Conservation (phyloP, 1,140 invertebrate species). For the Drosophila lini region DNA sequence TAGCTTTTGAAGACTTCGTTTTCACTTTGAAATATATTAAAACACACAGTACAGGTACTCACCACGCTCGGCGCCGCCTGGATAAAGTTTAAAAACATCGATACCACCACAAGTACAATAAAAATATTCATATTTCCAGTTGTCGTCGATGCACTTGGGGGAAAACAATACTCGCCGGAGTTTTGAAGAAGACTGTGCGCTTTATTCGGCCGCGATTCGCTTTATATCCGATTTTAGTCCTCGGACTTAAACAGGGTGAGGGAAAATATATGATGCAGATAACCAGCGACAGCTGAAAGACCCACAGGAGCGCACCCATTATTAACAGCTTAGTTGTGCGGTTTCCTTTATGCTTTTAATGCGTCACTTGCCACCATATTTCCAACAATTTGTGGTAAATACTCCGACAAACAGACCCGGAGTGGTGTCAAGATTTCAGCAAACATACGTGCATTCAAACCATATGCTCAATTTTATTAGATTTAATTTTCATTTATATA, state of each 20-base stretch:
- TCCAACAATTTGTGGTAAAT: slow-evolving; percentile 78
- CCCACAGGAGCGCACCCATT: slow-evolving; percentile 43
- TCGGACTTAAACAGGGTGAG: slow-evolving; percentile 56
- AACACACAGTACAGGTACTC: neutral
- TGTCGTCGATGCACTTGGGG: slow-evolving; percentile 13
- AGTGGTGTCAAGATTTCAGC: slow-evolving; percentile 66
- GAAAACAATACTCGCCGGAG: slow-evolving; percentile 26
- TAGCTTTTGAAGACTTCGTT: neutral
- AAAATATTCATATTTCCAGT: slow-evolving; percentile 45
- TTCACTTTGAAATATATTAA: neutral
- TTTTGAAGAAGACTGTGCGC: slow-evolving; percentile 39
- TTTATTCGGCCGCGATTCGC: slow-evolving; percentile 18
- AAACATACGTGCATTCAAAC: slow-evolving; percentile 67
- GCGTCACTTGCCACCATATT: slow-evolving; percentile 76
- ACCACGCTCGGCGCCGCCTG: slow-evolving; percentile 39
- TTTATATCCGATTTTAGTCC: slow-evolving; percentile 49
- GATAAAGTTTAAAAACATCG: slow-evolving; percentile 34
- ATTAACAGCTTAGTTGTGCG: slow-evolving; percentile 48
- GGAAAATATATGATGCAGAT: slow-evolving; percentile 13
- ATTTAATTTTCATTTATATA: slow-evolving; percentile 48
- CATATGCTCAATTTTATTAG: slow-evolving; percentile 73
- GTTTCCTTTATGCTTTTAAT: slow-evolving; percentile 68
- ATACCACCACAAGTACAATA: slow-evolving; percentile 32
- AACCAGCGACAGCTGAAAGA: slow-evolving; percentile 28
- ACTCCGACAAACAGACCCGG: slow-evolving; percentile 62